Conservation (phyloP, 2,888 invertebrate species). For the Pachycephus smyrnensis region DNA sequence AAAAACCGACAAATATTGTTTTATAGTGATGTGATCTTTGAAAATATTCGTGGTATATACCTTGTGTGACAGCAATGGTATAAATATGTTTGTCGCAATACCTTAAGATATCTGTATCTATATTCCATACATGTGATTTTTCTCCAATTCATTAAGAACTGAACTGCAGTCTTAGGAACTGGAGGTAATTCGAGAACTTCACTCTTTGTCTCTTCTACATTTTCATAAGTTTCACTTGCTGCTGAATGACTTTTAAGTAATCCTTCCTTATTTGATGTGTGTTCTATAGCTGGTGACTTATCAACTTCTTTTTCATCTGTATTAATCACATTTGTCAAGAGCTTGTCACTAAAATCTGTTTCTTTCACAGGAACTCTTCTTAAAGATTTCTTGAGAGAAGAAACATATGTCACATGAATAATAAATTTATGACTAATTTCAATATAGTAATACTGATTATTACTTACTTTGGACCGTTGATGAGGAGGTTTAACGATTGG, state of each 20-base stretch:
- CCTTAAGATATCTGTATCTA: constrained; percentile 74
- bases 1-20: constrained; percentile 15
- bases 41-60: background rate
- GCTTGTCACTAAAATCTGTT: constrained; percentile 58
- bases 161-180: constrained; percentile 74
- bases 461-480: constrained; percentile 73
- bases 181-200: constrained; percentile 53
- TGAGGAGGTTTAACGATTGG: constrained; percentile 75
- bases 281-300: background rate
- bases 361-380: constrained; percentile 70
- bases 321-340: constrained; percentile 13
- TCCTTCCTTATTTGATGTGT: constrained; percentile 11
- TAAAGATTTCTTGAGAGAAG: constrained; percentile 69
- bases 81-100: constrained; percentile 30
- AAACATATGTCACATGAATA: constrained; percentile 7
- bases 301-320: constrained; percentile 13
- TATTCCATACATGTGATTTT: constrained; percentile 68
- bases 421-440: background rate
- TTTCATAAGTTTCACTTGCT: background rate
- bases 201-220: constrained; percentile 7
- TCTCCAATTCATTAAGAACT: constrained; percentile 76
- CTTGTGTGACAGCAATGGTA: constrained; percentile 10
- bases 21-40: constrained; percentile 1
- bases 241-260: constrained; percentile 9
- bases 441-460: background rate